phyloP scores from a whole-genome alignment of 2,797 vertebrate genomes.

The Bradypodion ventrale region DNA sequence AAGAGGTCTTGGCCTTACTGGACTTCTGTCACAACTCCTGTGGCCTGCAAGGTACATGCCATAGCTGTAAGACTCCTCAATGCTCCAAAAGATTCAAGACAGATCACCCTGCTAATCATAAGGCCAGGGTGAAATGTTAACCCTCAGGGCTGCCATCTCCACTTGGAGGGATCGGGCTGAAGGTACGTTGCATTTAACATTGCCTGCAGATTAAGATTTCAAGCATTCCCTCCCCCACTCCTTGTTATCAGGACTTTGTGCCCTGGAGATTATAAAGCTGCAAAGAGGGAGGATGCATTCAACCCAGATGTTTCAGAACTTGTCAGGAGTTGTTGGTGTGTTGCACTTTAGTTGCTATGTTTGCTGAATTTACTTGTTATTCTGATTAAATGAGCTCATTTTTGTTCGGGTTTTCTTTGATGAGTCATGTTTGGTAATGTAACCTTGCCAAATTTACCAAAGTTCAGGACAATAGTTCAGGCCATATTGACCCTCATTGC shows the following conservation, averaged over 20 bases:
- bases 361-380: constrained; percentile 55
- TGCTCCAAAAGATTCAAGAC: constrained; percentile 58
- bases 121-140: constrained; percentile 60
- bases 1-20: too few species aligned
- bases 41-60: constrained; percentile 42
- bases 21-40: constrained; percentile 35
- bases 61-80: constrained; percentile 14
- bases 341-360: constrained; percentile 54
- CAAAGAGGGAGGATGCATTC: constrained; percentile 41
- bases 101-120: constrained; percentile 54
- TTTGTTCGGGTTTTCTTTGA: constrained; percentile 63
- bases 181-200: constrained; percentile 32
- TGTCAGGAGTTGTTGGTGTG: constrained; percentile 13
- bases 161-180: constrained; percentile 52
- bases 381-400: constrained; percentile 59
- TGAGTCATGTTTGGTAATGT: constrained; percentile 60
- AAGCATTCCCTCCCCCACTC: not conserved
- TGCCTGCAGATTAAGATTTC: constrained; percentile 31
- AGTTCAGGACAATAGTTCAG: constrained; percentile 59
- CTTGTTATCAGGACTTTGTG: not conserved
- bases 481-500: constrained; percentile 45
- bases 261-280: constrained; percentile 19
- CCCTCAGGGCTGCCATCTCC: constrained; percentile 58
- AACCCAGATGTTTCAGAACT: constrained; percentile 39
- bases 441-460: constrained; percentile 39